A percentile compares a stretch with the other conserved stretches of the same genome.
phyloP scores from a whole-genome alignment of 2,113 vertebrate genomes.

The Sylvicapra grimmia region DNA sequence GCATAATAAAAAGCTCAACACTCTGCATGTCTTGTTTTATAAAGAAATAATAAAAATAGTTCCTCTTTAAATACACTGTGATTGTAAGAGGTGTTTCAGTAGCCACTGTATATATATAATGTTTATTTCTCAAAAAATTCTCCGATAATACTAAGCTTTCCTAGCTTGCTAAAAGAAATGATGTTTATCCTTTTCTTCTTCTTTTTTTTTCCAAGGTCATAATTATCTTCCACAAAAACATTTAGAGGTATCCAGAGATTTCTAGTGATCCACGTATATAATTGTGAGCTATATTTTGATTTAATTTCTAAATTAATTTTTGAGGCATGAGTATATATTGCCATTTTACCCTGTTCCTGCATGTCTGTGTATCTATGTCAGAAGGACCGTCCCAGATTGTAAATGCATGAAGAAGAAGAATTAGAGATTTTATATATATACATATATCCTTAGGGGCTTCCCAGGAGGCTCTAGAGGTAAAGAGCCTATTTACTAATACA shows the following conservation, averaged over 20 bases:
- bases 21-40: neutral
- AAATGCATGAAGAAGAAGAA: neutral
- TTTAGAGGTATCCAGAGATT: neutral
- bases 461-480: neutral
- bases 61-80: neutral
- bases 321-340: neutral
- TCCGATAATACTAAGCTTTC: neutral
- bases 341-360: neutral
- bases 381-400: neutral
- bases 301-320: neutral
- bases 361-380: neutral
- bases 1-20: neutral
- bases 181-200: neutral
- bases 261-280: neutral
- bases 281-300: constrained; percentile 2
- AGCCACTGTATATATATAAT: neutral
- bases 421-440: neutral
- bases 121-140: neutral
- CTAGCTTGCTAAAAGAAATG: neutral
- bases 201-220: neutral
- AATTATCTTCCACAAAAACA: neutral
- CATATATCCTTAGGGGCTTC: neutral
- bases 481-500: neutral
- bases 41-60: neutral
- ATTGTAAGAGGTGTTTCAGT: neutral